Conservation (phyloP, 2,888 invertebrate genomes). For the Druceiella hillmani region DNA sequence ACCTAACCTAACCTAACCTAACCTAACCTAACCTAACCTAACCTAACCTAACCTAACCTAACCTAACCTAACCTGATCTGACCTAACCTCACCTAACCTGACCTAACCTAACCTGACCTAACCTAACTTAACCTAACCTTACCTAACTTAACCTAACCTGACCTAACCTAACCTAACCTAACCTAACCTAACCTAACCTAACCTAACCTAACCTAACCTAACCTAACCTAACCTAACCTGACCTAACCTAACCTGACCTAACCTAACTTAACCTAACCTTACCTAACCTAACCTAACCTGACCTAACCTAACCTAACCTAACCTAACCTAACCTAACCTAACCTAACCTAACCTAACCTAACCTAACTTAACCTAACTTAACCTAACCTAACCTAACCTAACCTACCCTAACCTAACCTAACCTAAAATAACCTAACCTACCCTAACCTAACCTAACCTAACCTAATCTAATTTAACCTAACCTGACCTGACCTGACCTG, state of each 20-base stretch:
- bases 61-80: constrained; percentile 10
- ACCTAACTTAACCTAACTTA: constrained; percentile 5
- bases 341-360: constrained; percentile 6
- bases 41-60: constrained; percentile 11
- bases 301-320: constrained; percentile 18
- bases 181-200: too few species aligned
- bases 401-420: constrained; percentile 6
- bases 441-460: constrained; percentile 6
- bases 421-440: constrained; percentile 5
- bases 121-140: constrained; percentile 7
- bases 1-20: constrained; percentile 6
- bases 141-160: constrained; percentile 5
- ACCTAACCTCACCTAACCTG: constrained; percentile 10
- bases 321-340: constrained; percentile 6
- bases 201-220: constrained; percentile 10
- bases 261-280: constrained; percentile 13
- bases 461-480: constrained; percentile 14
- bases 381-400: constrained; percentile 6
- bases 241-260: constrained; percentile 11
- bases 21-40: constrained; percentile 5
- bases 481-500: constrained; percentile 15
- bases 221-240: constrained; percentile 6
- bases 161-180: constrained; percentile 7
- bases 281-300: constrained; percentile 17
- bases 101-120: constrained; percentile 9